phyloP scores from a whole-genome alignment of 2,113 vertebrate genomes.

The Neotoma lepida region DNA sequence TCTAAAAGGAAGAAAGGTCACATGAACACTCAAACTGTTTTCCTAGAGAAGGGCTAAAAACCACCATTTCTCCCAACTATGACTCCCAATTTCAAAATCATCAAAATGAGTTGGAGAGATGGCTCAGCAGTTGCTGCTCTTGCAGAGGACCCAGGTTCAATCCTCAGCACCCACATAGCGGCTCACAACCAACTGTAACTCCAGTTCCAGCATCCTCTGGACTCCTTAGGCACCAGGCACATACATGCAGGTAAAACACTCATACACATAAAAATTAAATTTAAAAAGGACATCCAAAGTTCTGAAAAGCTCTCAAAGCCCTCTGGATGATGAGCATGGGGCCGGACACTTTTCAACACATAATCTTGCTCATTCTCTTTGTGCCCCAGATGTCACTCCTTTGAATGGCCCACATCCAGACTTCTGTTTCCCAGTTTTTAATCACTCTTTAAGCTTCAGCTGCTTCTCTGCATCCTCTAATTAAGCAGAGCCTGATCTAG shows the following conservation, averaged over 20 bases:
- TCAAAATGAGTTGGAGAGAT: neutral
- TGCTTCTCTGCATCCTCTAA: slow-evolving; percentile 72
- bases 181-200: neutral
- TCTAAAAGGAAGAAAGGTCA: slow-evolving; percentile 17
- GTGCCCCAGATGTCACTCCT: slow-evolving; percentile 23
- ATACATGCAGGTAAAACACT: neutral
- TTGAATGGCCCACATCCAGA: slow-evolving; percentile 60
- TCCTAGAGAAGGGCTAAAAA: slow-evolving; percentile 53
- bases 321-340: slow-evolving; percentile 1
- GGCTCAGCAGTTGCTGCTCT: neutral
- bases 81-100: slow-evolving; percentile 48
- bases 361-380: neutral
- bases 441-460: slow-evolving; percentile 66
- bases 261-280: neutral
- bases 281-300: neutral
- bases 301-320: neutral
- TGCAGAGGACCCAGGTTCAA: neutral
- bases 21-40: slow-evolving; percentile 3
- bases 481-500: slow-evolving; percentile 68
- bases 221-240: neutral
- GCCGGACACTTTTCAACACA: slow-evolving; percentile 5
- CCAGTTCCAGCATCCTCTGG: neutral
- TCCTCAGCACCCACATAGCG: neutral
- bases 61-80: neutral
- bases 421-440: slow-evolving; percentile 66